phyloP scores from a whole-genome alignment of 2,888 invertebrate genomes.

The Sphaerophoria rueppellii region DNA sequence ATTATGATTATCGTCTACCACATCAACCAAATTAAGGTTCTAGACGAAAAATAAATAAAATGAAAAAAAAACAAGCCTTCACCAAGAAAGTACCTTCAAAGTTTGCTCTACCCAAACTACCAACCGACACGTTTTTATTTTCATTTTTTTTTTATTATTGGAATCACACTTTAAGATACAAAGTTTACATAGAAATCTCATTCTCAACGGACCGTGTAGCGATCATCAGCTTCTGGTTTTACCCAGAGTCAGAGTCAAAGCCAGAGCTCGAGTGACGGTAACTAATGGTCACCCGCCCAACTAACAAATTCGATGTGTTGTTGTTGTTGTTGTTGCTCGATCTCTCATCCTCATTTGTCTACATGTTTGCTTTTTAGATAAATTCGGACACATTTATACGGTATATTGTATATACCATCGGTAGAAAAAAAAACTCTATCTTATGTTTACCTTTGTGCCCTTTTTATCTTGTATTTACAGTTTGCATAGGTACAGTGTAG shows the following conservation, averaged over 20 bases:
- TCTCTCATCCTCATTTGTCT: constrained; percentile 54
- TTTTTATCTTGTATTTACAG: constrained; percentile 24
- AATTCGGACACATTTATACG: neutral
- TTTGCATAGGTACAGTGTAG: constrained; percentile 40
- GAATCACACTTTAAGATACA: constrained; percentile 32
- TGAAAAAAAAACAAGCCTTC: constrained; percentile 1
- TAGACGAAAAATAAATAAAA: constrained; percentile 15
- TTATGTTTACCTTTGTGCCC: constrained; percentile 35
- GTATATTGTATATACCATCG: neutral
- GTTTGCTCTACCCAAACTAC: constrained; percentile 1
- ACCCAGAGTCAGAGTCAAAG: constrained; percentile 29
- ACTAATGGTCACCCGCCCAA: constrained; percentile 54
- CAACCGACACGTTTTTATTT: constrained; percentile 1
- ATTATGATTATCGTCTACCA: constrained; percentile 29
- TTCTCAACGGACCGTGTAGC: constrained; percentile 60
- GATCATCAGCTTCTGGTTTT: constrained; percentile 70
- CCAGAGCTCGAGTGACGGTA: constrained; percentile 22
- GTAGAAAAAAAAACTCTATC: neutral
- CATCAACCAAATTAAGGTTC: constrained; percentile 19
- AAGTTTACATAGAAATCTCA: constrained; percentile 45
- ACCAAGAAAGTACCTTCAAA: neutral
- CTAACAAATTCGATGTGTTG: constrained; percentile 13
- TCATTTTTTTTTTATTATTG: constrained; percentile 24
- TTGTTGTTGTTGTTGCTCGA: constrained; percentile 10
- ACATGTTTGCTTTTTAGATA: constrained; percentile 49